phyloP scores from a whole-genome alignment of 2,888 invertebrate genomes.

The Phaonia tiefii region DNA sequence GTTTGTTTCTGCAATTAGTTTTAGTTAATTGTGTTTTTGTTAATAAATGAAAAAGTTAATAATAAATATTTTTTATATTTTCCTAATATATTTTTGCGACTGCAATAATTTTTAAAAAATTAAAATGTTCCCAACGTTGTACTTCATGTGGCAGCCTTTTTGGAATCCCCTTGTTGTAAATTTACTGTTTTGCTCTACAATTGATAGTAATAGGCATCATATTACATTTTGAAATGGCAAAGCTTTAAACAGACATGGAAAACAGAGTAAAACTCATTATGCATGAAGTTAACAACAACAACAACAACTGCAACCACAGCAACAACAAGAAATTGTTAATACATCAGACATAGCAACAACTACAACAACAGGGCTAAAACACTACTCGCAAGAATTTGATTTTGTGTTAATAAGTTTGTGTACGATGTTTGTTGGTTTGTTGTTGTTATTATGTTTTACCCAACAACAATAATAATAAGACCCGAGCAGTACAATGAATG shows the following conservation, averaged over 20 bases:
- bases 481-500: not conserved
- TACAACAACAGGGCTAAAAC: not conserved
- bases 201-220: not conserved
- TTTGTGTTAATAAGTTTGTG: conserved; percentile 49
- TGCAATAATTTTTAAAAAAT: no score
- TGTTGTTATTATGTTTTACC: conserved; percentile 1
- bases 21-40: no score
- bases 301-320: conserved; percentile 12
- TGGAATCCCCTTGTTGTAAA: no score
- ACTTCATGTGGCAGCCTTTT: not conserved
- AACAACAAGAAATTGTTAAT: no score
- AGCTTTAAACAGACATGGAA: not conserved
- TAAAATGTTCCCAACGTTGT: no score
- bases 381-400: conserved; percentile 49
- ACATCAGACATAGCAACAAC: not conserved
- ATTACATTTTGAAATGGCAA: not conserved
- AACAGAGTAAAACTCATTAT: conserved; percentile 37
- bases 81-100: not conserved
- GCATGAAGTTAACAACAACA: conserved; percentile 39
- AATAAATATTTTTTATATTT: not conserved
- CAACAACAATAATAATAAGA: not conserved
- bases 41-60: no score
- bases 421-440: conserved; percentile 15
- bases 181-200: conserved; percentile 1
- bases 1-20: no score